phyloP scores from a whole-genome alignment of 2,797 vertebrate species.

The Chelon labrosus region DNA sequence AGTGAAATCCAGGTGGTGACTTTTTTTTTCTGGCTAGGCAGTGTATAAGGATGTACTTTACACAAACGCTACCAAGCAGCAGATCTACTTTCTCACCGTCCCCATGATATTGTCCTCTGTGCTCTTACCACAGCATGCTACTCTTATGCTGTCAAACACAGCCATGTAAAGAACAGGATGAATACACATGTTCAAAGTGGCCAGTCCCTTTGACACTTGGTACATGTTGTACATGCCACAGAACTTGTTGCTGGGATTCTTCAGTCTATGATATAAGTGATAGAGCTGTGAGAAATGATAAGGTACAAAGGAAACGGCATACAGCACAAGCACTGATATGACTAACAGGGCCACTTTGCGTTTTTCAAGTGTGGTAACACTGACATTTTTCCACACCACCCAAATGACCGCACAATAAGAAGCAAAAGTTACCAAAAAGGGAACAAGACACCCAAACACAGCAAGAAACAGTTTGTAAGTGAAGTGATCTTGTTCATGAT shows the following conservation, averaged over 20 bases:
- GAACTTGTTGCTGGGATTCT: accelerated
- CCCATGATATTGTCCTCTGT: conserved; percentile 3
- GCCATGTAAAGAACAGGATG: conserved; percentile 90
- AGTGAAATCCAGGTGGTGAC: too few relatives aligned
- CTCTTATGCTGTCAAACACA: conserved; percentile 81
- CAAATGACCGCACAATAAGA: conserved; percentile 81
- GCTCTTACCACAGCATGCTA: conserved; percentile 76
- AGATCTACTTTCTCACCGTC: conserved; percentile 6
- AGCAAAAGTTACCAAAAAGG: conserved; percentile 83
- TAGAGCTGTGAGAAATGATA: conserved; percentile 81
- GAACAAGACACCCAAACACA: conserved; percentile 82
- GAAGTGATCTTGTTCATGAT: not conserved
- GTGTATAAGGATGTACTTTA: not conserved
- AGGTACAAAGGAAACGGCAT: conserved; percentile 86
- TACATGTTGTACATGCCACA: conserved; percentile 65
- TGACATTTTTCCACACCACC: conserved; percentile 78
- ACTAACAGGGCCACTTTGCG: conserved; percentile 83
- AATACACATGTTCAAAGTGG: conserved; percentile 88
- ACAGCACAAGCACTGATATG: conserved; percentile 77
- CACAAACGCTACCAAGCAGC: not conserved
- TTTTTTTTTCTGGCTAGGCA: too few relatives aligned
- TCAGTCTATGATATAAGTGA: conserved; percentile 49
- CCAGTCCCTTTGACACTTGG: conserved; percentile 84
- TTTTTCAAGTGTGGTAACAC: conserved; percentile 78
- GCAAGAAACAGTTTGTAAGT: conserved; percentile 80